phyloP scores from a whole-genome alignment of 2,888 invertebrate species.

The Drosophila austrosaltans region DNA sequence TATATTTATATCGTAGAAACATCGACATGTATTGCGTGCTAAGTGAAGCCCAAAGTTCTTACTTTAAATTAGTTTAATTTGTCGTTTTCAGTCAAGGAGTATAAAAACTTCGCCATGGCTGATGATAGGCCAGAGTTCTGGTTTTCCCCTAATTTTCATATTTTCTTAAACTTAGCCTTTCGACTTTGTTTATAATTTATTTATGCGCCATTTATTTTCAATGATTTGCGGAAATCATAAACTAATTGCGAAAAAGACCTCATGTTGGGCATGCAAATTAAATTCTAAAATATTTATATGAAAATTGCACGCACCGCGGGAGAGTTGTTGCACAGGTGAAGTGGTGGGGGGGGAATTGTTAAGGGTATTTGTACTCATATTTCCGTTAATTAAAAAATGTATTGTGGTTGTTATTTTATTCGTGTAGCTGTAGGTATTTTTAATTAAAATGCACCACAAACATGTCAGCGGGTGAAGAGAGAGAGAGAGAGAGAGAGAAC shows the following conservation, averaged over 20 bases:
- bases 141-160: too few relatives aligned
- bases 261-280: neutral
- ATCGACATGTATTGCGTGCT: too few relatives aligned
- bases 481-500: neutral
- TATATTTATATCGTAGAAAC: too few relatives aligned
- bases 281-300: slow-evolving; percentile 16
- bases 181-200: too few relatives aligned
- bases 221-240: slow-evolving; percentile 1
- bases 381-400: slow-evolving; percentile 65
- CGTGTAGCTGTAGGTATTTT: slow-evolving; percentile 53
- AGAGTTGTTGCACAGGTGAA: neutral
- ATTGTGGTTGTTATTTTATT: slow-evolving; percentile 15
- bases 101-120: too few relatives aligned
- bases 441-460: slow-evolving; percentile 65
- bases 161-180: too few relatives aligned
- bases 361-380: slow-evolving; percentile 34
- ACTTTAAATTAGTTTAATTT: too few relatives aligned
- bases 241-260: neutral
- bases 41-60: too few relatives aligned
- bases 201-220: neutral
- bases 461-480: slow-evolving; percentile 30
- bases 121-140: too few relatives aligned
- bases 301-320: neutral
- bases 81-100: too few relatives aligned
- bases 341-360: too few relatives aligned